A percentile compares a stretch with the other conserved stretches of the same genome.
These are phyloP conservation scores for Netelia virgata DNA, from an alignment of 2,888 invertebrate species.

Conservation along the genomic window DNA sequence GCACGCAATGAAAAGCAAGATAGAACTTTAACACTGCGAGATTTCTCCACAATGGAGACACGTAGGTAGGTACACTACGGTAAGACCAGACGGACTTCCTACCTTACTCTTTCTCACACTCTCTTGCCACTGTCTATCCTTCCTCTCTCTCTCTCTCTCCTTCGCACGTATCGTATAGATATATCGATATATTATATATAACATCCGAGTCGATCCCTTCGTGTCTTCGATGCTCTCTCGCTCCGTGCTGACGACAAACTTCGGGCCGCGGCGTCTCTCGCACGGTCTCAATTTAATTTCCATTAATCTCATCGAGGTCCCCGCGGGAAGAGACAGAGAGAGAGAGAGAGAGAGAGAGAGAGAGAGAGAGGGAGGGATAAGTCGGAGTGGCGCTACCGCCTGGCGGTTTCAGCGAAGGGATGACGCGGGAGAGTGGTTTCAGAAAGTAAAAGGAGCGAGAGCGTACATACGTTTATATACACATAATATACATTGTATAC, in stretches of 20 bases:
- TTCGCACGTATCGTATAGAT: background rate
- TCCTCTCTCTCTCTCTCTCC: background rate
- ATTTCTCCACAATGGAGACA: conserved; percentile 44
- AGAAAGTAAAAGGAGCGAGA: background rate
- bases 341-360: background rate
- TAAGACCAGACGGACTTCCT: background rate
- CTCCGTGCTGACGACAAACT: conserved; percentile 61
- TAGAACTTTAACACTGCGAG: conserved; percentile 52
- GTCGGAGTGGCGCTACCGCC: background rate
- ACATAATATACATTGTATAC: background rate
- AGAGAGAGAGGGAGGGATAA: background rate
- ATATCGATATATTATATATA: conserved; percentile 7
- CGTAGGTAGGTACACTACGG: conserved; percentile 30
- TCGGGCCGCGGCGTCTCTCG: conserved; percentile 60
- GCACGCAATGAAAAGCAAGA: conserved; percentile 26
- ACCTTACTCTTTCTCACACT: conserved; percentile 18
- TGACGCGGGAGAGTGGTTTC: background rate
- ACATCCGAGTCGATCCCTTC: conserved; percentile 9
- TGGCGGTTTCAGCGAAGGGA: background rate
- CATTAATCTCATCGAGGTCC: conserved; percentile 72
- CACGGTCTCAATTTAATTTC: conserved; percentile 72
- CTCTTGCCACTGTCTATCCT: no score
- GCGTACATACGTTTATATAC: background rate
- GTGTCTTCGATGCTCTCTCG: conserved; percentile 52
- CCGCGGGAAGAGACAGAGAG: conserved; percentile 8